Evolutionary conservation across 2,888 invertebrate species (phyloP).

Genomic region (Tetanocera ferruginea): DNA sequence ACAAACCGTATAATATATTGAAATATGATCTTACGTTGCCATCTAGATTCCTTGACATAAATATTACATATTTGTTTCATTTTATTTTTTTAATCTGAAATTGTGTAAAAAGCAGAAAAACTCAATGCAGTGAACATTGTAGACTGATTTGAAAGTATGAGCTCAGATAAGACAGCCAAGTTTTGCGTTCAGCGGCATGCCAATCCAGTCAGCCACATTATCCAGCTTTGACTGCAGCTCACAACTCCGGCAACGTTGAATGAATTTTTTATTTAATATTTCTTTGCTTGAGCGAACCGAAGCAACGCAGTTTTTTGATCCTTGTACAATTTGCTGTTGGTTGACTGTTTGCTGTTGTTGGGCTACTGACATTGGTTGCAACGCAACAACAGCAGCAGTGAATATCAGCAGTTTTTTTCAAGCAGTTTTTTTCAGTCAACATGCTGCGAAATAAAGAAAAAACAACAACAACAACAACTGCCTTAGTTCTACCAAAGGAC

Average conservation of each 20-base stretch:
- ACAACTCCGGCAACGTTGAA: neutral
- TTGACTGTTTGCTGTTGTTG: neutral
- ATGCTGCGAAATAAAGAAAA: neutral
- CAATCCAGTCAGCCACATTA: neutral
- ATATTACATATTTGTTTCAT: too few species aligned
- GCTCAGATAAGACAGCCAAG: neutral
- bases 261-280: slow-evolving; percentile 30
- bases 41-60: too few species aligned
- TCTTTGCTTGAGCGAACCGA: neutral
- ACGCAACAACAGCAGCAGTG: neutral
- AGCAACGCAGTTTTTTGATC: slow-evolving; percentile 7
- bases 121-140: neutral
- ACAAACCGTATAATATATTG: too few species aligned
- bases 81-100: neutral
- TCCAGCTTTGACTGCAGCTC: neutral
- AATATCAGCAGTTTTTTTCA: neutral
- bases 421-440: neutral
- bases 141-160: neutral
- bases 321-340: neutral
- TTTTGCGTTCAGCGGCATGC: neutral
- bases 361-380: neutral
- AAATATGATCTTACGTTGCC: too few species aligned
- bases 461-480: slow-evolving; percentile 1
- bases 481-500: neutral
- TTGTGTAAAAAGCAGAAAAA: slow-evolving; percentile 4